phyloP scores from a whole-genome alignment of 2,888 invertebrate genomes.

The Protodeltote pygarga region DNA sequence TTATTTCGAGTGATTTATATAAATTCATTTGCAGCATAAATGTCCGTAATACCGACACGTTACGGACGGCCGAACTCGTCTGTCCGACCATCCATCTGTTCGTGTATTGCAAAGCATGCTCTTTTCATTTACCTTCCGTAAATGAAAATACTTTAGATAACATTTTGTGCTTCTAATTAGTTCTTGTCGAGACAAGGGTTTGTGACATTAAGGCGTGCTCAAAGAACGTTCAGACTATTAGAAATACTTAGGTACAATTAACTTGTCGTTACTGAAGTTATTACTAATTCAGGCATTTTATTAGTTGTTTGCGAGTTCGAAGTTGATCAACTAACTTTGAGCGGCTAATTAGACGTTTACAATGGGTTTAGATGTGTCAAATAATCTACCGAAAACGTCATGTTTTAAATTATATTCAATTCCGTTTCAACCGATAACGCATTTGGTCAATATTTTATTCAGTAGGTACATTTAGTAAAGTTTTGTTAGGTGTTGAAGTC shows the following conservation, averaged over 20 bases:
- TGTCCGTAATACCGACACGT: constrained; percentile 6
- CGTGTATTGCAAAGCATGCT: constrained; percentile 16
- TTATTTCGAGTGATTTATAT: constrained; percentile 1
- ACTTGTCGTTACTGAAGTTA: constrained; percentile 15
- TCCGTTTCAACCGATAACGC: constrained; percentile 30
- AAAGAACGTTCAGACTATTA: background rate
- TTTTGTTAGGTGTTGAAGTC: constrained; percentile 26
- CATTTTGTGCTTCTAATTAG: constrained; percentile 8
- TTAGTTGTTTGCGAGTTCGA: constrained; percentile 12
- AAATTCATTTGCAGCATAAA: constrained; percentile 8
- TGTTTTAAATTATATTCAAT: constrained; percentile 12
- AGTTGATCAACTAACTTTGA: constrained; percentile 2
- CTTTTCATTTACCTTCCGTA: constrained; percentile 9
- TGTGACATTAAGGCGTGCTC: background rate
- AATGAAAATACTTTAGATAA: constrained; percentile 14
- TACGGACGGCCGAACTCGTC: constrained; percentile 11
- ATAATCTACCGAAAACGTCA: constrained; percentile 3
- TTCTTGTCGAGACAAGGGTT: constrained; percentile 8
- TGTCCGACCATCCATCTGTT: constrained; percentile 13
- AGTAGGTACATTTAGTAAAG: constrained; percentile 16
- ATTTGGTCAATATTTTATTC: constrained; percentile 23
- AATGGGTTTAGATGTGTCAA: constrained; percentile 7
- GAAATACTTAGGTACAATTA: constrained; percentile 19
- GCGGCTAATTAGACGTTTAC: background rate
- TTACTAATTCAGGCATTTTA: constrained; percentile 1